phyloP scores from a whole-genome alignment of 2,797 vertebrate species.

The Liparis tanakae region DNA sequence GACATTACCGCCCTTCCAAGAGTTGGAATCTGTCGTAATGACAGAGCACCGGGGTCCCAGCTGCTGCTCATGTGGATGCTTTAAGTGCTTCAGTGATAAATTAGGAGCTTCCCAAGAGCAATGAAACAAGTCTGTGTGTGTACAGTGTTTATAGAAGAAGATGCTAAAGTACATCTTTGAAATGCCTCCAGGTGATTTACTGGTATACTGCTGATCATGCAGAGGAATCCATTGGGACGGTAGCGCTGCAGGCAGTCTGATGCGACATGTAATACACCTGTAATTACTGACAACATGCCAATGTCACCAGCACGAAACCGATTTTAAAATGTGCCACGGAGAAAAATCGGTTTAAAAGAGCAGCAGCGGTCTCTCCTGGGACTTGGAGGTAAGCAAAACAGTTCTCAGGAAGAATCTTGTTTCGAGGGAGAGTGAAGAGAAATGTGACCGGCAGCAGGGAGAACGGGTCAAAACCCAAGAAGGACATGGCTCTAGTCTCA shows the following conservation, averaged over 20 bases:
- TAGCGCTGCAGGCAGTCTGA: neutral
- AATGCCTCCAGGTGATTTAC: conserved; percentile 22
- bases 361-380: conserved; percentile 25
- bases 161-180: conserved; percentile 21
- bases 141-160: conserved; percentile 16
- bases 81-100: conserved; percentile 49
- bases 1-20: conserved; percentile 15
- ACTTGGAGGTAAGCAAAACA: conserved; percentile 45
- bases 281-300: neutral
- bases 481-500: conserved; percentile 29
- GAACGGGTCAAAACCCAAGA: conserved; percentile 54
- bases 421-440: conserved; percentile 19
- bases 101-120: conserved; percentile 25
- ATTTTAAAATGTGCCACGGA: conserved; percentile 2
- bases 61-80: conserved; percentile 37
- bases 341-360: conserved; percentile 27
- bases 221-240: conserved; percentile 18
- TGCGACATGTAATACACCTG: neutral
- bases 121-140: conserved; percentile 31
- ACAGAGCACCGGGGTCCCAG: conserved; percentile 24
- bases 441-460: conserved; percentile 25
- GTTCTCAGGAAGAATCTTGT: conserved; percentile 33
- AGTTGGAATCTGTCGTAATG: conserved; percentile 24
- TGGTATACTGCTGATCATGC: neutral
- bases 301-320: neutral